These are phyloP conservation scores for Herpailurus yagouaroundi DNA, from an alignment of 2,113 vertebrate species.

Conservation along the genomic window DNA sequence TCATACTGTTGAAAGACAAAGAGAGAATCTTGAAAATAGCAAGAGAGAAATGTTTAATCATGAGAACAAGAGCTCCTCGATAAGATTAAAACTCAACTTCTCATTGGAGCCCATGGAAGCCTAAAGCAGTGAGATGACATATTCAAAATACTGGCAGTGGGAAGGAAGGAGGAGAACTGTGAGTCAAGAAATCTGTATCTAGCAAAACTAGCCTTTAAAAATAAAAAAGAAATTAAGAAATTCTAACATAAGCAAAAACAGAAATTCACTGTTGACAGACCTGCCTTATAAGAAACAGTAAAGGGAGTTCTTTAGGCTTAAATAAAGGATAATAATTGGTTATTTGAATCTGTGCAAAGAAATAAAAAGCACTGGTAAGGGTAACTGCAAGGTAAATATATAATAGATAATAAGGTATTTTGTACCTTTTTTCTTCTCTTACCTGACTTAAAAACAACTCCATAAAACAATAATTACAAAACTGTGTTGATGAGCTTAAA, in stretches of 20 bases:
- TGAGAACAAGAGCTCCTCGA: background rate
- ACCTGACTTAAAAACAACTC: background rate
- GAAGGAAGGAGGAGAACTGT: background rate
- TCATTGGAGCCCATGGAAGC: background rate
- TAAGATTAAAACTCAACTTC: background rate
- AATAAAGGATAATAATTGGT: background rate
- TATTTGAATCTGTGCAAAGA: background rate
- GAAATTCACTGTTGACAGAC: background rate
- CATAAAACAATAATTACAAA: background rate
- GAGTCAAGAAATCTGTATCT: background rate
- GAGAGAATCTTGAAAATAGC: background rate
- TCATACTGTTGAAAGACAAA: background rate
- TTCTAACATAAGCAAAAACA: background rate
- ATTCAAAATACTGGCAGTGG: background rate
- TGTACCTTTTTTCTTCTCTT: background rate
- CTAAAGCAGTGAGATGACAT: background rate
- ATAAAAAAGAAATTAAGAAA: background rate
- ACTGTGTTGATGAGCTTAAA: background rate
- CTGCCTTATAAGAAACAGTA: background rate
- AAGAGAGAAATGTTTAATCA: background rate
- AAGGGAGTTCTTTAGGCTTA: background rate
- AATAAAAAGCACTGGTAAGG: background rate
- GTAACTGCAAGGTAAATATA: background rate
- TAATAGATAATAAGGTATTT: background rate
- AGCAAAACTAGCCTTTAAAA: background rate